Conservation (phyloP, 2,113 vertebrate species). For the Tyrannus savana region DNA sequence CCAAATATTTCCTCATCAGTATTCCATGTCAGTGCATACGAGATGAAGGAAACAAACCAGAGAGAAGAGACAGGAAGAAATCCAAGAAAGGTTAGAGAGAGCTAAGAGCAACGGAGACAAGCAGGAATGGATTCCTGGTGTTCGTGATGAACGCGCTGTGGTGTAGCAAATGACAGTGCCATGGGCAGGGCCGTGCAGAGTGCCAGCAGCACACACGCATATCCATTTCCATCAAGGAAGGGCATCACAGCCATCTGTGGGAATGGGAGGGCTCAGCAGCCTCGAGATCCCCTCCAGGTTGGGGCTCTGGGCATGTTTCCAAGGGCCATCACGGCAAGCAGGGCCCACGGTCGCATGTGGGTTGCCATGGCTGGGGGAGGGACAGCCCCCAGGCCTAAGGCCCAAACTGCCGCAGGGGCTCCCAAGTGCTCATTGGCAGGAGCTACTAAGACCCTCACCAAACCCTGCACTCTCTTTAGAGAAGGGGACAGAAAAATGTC, state of each 20-base stretch:
- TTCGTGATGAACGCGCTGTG: fast-evolving
- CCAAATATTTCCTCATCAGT: constrained; percentile 66
- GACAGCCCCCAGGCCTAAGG: neutral
- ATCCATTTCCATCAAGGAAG: neutral
- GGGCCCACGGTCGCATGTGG: fast-evolving
- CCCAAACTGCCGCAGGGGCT: fast-evolving
- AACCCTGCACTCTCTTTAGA: fast-evolving
- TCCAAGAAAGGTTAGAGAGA: neutral
- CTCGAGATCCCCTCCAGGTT: fast-evolving
- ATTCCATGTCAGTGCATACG: neutral
- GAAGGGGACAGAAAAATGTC: neutral
- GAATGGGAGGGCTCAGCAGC: neutral
- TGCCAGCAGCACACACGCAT: neutral
- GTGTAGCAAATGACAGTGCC: fast-evolving
- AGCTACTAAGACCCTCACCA: neutral
- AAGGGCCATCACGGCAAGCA: fast-evolving
- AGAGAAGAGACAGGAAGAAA: neutral
- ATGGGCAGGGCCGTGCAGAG: fast-evolving
- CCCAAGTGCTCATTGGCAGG: neutral
- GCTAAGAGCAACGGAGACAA: neutral
- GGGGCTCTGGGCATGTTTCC: neutral
- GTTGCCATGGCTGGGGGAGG: fast-evolving
- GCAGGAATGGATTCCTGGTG: neutral
- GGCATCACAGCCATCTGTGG: fast-evolving
- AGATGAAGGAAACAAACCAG: constrained; percentile 52